Conservation (phyloP, 2,797 vertebrate species). For the Pseudochaenichthys georgianus region DNA sequence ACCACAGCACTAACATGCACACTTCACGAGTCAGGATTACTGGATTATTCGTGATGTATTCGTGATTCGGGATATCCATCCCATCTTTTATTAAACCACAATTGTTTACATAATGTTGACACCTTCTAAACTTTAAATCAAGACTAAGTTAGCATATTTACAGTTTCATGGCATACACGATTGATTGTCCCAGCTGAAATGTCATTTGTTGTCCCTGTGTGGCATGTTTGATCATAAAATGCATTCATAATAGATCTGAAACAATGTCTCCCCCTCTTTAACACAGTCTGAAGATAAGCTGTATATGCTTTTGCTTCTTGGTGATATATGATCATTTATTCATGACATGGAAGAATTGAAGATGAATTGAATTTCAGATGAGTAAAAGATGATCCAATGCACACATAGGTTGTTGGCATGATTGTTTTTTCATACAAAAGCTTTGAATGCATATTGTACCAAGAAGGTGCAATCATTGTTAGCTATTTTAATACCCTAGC, state of each 20-base stretch:
- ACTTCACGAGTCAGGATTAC: too few relatives aligned
- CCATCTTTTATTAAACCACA: too few relatives aligned
- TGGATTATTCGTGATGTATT: too few relatives aligned
- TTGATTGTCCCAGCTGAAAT: constrained; percentile 9
- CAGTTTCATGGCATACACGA: background rate
- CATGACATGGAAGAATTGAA: constrained; percentile 6
- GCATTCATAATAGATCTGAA: constrained; percentile 39
- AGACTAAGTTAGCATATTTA: too few relatives aligned
- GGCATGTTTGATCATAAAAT: constrained; percentile 27
- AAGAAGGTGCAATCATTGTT: background rate
- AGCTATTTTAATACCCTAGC: background rate
- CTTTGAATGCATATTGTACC: background rate
- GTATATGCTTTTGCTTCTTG: constrained; percentile 14
- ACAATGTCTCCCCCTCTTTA: background rate
- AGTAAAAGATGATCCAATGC: constrained; percentile 2
- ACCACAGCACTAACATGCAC: too few relatives aligned
- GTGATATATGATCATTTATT: constrained; percentile 45
- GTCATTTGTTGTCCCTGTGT: constrained; percentile 19
- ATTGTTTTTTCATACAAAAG: background rate
- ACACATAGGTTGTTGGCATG: background rate
- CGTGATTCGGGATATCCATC: too few relatives aligned
- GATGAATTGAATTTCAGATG: constrained; percentile 3
- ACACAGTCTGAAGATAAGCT: constrained; percentile 16
- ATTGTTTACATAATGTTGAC: too few relatives aligned
- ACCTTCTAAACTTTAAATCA: too few relatives aligned